Evolutionary conservation across 2,797 vertebrate species (phyloP), one percentile per base, ranked within the genome.

Genomic region (Novumbra hubbsi): DNA sequence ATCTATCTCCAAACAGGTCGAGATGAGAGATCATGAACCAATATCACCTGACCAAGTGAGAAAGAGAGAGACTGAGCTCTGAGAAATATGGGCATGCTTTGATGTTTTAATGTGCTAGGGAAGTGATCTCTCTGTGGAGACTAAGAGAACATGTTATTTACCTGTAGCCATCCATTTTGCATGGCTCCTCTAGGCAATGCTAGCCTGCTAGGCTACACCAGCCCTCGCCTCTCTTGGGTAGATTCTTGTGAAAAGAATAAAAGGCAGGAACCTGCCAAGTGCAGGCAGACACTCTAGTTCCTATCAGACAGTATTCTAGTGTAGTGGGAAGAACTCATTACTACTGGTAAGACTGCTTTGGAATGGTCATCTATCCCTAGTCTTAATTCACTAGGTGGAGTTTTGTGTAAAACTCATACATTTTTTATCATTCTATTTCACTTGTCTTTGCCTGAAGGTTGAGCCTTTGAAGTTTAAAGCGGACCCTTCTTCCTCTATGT

Each of bases 401-500:
- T 76, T 77, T 80, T 68, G 50, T 81, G 62, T 70, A 78, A 88
- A 85, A 86, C 84, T 73, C 71, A 79, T 76, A 80, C 80, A 81
- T 73, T 78, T 73, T 85, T 76, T 64, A 32, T 60, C 67, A 73
- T 78, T 78, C 74, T 80, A 79, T 87, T 83, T 80, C 73, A 55
- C 76, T 78, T 80, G 69, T 83, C 71, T 67, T 57, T 80, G 84
- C 78, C 71, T 70, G 49, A 67, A 76, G 80, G 84, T 79, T 62
- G 65, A 80, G 70, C 72, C 85, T 92, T 92, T 92, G 90, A 92
- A 87, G 89, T 92, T 80, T 84, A 80, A 86, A 86, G 82, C 74
- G 79, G 74, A 76, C 73, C 68, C 79, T 80, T 79, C 78, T 81
- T 79, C 83, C 80, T 84, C 85, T 78, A 84, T 88, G 83, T 78